A percentile compares a stretch with the other conserved stretches of the same genome.
phyloP scores from a whole-genome alignment of 2,113 vertebrate genomes.

The Sclerurus mexicanus region DNA sequence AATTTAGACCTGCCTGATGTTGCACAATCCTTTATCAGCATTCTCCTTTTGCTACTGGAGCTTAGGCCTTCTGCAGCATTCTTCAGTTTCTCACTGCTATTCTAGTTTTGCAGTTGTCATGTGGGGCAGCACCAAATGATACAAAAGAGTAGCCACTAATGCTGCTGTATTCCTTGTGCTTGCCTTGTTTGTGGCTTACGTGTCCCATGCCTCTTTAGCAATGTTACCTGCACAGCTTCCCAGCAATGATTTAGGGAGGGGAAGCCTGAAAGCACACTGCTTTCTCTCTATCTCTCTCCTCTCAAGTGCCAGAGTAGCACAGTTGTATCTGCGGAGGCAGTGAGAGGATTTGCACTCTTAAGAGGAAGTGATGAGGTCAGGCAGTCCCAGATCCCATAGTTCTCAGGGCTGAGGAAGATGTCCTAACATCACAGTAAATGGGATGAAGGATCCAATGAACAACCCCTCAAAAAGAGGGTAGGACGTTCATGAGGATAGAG shows the following conservation, averaged over 20 bases:
- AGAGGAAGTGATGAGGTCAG: neutral
- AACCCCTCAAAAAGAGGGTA: neutral
- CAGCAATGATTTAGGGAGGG: neutral
- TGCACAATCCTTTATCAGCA: neutral
- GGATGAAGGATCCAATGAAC: neutral
- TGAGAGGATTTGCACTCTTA: neutral
- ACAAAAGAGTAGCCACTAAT: neutral
- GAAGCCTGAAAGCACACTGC: neutral
- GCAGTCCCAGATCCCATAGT: neutral
- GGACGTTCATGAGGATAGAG: neutral
- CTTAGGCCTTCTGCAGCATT: neutral
- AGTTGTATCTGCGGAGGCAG: neutral
- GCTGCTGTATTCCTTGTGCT: neutral
- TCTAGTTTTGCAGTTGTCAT: neutral
- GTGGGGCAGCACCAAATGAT: neutral
- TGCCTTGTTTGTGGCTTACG: neutral
- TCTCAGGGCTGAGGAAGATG: neutral
- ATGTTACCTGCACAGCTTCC: neutral
- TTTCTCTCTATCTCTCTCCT: neutral
- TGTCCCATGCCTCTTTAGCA: too few species aligned
- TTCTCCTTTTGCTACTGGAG: neutral
- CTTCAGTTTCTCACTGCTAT: neutral
- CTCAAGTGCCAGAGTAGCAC: neutral
- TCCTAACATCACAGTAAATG: neutral
- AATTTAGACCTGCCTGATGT: neutral